phyloP scores from a whole-genome alignment of 2,797 vertebrate species.

The Leptodactylus fallax region DNA sequence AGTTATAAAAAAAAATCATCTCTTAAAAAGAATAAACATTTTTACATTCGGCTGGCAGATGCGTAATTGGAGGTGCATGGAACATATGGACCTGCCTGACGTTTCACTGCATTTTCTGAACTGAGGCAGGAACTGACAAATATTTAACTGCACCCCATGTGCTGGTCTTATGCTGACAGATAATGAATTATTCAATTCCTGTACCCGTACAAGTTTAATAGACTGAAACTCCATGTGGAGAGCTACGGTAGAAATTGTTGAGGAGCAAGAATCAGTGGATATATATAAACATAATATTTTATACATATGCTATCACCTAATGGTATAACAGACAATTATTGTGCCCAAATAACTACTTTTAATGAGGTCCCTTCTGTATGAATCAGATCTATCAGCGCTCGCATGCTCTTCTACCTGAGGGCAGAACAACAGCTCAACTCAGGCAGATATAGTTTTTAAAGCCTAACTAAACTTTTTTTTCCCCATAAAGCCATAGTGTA shows the following conservation, averaged over 20 bases:
- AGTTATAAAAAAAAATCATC: conserved; percentile 13
- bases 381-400: no score
- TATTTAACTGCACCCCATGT: conserved; percentile 8
- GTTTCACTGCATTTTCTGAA: conserved; percentile 6
- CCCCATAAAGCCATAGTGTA: no score
- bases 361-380: no score
- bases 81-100: conserved; percentile 12
- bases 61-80: background rate
- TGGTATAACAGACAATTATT: background rate
- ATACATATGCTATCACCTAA: background rate
- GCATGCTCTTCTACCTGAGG: no score
- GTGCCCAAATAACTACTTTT: background rate
- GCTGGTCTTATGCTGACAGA: conserved; percentile 14
- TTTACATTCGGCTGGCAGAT: conserved; percentile 8
- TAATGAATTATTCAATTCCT: conserved; percentile 14
- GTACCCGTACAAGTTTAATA: background rate
- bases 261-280: background rate
- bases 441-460: no score
- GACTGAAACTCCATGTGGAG: background rate
- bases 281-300: background rate
- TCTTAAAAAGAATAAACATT: background rate
- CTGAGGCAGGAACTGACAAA: conserved; percentile 12
- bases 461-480: no score
- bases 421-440: no score
- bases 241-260: background rate